Evolutionary conservation across 2,888 invertebrate species (phyloP), one percentile per base, ranked within the genome.

Genomic region (Teleogryllus oceanicus): DNA sequence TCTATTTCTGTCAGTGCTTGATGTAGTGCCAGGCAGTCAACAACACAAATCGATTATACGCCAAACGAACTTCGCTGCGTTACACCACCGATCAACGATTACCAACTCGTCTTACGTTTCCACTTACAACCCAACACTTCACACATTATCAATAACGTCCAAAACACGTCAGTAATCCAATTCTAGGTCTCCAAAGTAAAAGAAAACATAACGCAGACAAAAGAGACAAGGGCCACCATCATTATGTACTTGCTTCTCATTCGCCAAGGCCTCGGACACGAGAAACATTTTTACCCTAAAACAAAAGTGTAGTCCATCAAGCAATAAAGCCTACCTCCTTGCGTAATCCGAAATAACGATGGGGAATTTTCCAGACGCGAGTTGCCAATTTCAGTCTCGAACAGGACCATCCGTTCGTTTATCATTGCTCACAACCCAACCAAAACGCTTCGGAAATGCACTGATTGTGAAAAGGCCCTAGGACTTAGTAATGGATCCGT

Each of bases 221-320:
- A 82, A 82, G 81, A 82, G 76, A 81, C 76, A 78, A 77, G 80
- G 77, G 80, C 82, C 82, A 81, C 82, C 82, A 82, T 82, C 81
- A 82, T 80, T 80, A 76, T 77, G 76, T 78, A 79, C 78, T 80
- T 80, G 80, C 77, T 74, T 21, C 50, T 62, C 77, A 50, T 80
- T 77, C 75, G 50, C 80, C 80, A 80, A 80, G 80, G 80, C 77
- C 80, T 80, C 79, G 50, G 74, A 80, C 18, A 80, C 21, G 50
- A 78, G 51, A 20, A 76, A 78, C 79, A 50, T 75, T 50, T 62
- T 78, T 78, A 16, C 75, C 74, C 75, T 20, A 76, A 79, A 76
- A 49, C 62, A 74, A 80, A 76, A 37, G 74, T 20, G 37, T n/a
- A 21, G 24, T 50, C 16, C 74, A 76, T 62, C 74, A 77, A 51